Percentiles rank a stretch among this genome's conserved stretches.
phyloP scores from a whole-genome alignment of 2,797 vertebrate genomes.

The Chelon auratus region DNA sequence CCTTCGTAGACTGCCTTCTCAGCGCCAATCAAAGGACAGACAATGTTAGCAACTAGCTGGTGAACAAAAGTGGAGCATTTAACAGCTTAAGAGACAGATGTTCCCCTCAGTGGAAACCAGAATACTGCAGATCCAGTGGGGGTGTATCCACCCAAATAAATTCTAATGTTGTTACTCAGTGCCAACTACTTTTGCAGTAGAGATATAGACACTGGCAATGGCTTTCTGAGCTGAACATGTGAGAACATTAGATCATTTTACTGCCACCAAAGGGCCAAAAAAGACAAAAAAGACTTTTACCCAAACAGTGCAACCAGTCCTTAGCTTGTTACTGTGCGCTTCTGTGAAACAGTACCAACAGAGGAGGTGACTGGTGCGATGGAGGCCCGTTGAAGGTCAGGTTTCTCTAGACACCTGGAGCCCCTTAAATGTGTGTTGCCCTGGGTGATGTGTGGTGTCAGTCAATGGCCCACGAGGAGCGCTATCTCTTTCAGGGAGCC shows the following conservation, averaged over 20 bases:
- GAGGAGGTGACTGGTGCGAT: constrained; percentile 35
- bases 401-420: constrained; percentile 75
- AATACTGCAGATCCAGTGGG: not conserved
- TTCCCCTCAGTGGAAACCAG: not conserved
- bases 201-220: not conserved
- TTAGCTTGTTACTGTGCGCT: not conserved
- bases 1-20: fast-evolving
- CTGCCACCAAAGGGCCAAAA: too few relatives aligned
- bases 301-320: not conserved
- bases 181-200: not conserved
- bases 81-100: too few relatives aligned
- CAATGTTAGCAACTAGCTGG: too few relatives aligned
- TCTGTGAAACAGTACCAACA: constrained; percentile 44
- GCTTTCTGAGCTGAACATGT: not conserved
- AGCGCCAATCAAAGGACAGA: not conserved
- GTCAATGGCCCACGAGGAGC: constrained; percentile 70
- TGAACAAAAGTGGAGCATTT: too few relatives aligned
- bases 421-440: constrained; percentile 76
- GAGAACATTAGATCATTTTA: not conserved
- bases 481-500: constrained; percentile 81
- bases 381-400: constrained; percentile 57
- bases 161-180: not conserved
- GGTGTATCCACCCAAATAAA: not conserved
- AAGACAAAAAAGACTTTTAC: not conserved
- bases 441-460: constrained; percentile 73